phyloP scores from a whole-genome alignment of 2,797 vertebrate species.

The Anisognathus igniventris region DNA sequence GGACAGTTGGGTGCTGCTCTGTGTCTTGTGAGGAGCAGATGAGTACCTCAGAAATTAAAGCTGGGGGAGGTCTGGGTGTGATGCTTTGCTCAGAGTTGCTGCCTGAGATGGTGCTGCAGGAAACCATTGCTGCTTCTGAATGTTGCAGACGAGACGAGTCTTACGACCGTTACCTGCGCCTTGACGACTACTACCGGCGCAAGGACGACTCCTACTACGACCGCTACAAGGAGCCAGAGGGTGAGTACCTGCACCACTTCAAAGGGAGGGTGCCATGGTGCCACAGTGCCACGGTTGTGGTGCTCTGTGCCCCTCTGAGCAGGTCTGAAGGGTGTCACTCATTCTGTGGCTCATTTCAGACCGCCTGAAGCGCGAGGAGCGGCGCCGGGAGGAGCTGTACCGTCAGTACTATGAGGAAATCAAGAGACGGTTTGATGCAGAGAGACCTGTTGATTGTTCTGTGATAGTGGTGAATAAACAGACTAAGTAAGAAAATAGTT shows the following conservation, averaged over 20 bases:
- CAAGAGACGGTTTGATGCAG: slow-evolving; percentile 89
- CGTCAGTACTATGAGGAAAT: slow-evolving; percentile 96
- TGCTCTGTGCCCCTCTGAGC: background rate
- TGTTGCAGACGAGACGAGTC: slow-evolving; percentile 79
- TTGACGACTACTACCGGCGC: slow-evolving; percentile 85
- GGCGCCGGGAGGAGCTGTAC: slow-evolving; percentile 91
- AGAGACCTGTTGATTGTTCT: slow-evolving; percentile 95
- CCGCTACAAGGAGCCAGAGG: slow-evolving; percentile 87
- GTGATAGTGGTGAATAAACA: slow-evolving; percentile 97
- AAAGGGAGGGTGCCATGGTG: background rate
- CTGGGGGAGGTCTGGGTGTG: background rate
- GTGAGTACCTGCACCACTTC: slow-evolving; percentile 23
- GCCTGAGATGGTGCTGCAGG: background rate
- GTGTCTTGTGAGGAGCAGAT: background rate
- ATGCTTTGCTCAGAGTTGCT: background rate
- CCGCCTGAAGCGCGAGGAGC: slow-evolving; percentile 85
- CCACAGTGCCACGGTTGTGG: background rate
- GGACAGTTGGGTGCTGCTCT: background rate
- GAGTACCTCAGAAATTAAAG: background rate
- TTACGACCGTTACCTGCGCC: slow-evolving; percentile 82
- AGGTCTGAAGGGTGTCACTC: background rate
- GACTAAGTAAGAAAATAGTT: slow-evolving; percentile 84
- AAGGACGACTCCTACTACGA: slow-evolving; percentile 88
- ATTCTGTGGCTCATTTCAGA: slow-evolving; percentile 68
- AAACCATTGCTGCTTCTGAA: background rate